Conservation (phyloP, 2,797 vertebrate genomes). For the Rhadinocentrus ornatus region DNA sequence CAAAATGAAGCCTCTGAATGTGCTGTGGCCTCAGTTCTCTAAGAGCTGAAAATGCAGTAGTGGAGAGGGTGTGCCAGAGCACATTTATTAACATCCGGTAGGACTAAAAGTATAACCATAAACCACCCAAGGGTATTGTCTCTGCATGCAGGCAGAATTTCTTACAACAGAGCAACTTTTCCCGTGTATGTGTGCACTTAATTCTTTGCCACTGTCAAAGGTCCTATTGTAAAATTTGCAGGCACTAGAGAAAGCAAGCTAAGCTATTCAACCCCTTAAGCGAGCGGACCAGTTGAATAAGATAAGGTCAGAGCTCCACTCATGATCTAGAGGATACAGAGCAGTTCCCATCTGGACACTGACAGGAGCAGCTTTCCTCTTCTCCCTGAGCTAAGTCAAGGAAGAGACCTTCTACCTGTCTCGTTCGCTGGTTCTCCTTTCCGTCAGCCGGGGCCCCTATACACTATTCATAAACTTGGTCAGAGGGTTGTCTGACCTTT, state of each 20-base stretch:
- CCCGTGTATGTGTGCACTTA: slow-evolving; percentile 14
- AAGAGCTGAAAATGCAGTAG: slow-evolving; percentile 41
- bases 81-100: slow-evolving; percentile 49
- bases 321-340: slow-evolving; percentile 57
- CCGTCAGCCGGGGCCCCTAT: slow-evolving; percentile 54
- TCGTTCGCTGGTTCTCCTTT: slow-evolving; percentile 51
- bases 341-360: slow-evolving; percentile 64
- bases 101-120: slow-evolving; percentile 44
- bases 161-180: slow-evolving; percentile 15
- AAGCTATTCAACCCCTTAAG: slow-evolving; percentile 48
- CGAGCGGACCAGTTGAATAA: slow-evolving; percentile 47
- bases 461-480: slow-evolving; percentile 75
- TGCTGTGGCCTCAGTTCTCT: slow-evolving; percentile 14
- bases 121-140: slow-evolving; percentile 40
- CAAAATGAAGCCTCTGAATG: slow-evolving; percentile 19
- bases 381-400: slow-evolving; percentile 58
- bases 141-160: slow-evolving; percentile 37
- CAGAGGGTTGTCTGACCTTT: slow-evolving; percentile 82
- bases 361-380: slow-evolving; percentile 52
- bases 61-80: slow-evolving; percentile 33
- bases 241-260: slow-evolving; percentile 39
- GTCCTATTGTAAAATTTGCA: slow-evolving; percentile 46
- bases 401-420: slow-evolving; percentile 66
- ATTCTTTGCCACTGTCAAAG: slow-evolving; percentile 49
- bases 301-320: slow-evolving; percentile 65